Evolutionary conservation across 2,888 invertebrate species (phyloP).

Genomic region (Pyralis farinalis): DNA sequence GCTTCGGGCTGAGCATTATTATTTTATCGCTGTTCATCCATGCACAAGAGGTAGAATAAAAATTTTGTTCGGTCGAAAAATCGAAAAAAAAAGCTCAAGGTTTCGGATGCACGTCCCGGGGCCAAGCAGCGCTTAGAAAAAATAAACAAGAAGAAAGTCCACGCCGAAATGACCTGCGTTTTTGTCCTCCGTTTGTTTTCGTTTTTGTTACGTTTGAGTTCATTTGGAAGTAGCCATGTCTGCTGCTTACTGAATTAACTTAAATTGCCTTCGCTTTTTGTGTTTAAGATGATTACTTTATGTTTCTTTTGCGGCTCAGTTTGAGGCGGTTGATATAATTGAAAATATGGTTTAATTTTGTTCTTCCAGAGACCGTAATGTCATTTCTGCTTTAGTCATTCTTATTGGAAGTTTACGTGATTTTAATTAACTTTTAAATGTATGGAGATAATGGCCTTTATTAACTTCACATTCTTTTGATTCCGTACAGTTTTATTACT

Average conservation of each 20-base stretch:
- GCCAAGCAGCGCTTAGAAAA: constrained; percentile 60
- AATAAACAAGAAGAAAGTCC: constrained; percentile 74
- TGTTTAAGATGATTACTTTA: constrained; percentile 48
- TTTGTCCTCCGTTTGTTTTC: constrained; percentile 78
- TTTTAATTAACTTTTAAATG: constrained; percentile 7
- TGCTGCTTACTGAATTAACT: constrained; percentile 78
- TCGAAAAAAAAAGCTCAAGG: constrained; percentile 62
- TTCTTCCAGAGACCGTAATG: constrained; percentile 16
- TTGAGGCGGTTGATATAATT: constrained; percentile 31
- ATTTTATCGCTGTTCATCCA: constrained; percentile 72
- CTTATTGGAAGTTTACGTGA: background rate
- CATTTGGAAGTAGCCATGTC: constrained; percentile 79
- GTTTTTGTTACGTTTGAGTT: constrained; percentile 79
- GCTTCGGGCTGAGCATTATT: constrained; percentile 58
- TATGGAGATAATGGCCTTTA: background rate
- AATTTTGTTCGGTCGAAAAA: constrained; percentile 58
- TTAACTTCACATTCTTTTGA: background rate
- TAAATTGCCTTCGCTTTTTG: constrained; percentile 69
- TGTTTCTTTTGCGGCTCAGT: constrained; percentile 51
- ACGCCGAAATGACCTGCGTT: constrained; percentile 78
- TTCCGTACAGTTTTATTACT: background rate
- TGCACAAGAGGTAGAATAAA: constrained; percentile 65
- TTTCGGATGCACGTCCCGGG: constrained; percentile 77
- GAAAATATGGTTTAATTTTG: constrained; percentile 24
- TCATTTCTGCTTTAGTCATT: constrained; percentile 14